phyloP scores from a whole-genome alignment of 2,113 vertebrate genomes.

The Atlantisia rogersi region DNA sequence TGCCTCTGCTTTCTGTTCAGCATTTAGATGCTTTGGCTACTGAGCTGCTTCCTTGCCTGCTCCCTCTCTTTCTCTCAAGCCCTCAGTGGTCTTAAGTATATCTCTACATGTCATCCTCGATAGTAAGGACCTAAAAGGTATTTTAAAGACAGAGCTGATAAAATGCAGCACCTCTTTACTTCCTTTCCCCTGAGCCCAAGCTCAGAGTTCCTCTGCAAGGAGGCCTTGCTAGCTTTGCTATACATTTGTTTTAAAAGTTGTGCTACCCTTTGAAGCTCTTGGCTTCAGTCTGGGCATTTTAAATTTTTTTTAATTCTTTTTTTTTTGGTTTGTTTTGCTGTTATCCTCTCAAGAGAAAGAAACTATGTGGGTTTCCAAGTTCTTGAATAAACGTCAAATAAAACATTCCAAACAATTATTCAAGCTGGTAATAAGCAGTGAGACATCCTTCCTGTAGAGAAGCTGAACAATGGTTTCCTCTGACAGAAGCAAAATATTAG shows the following conservation, averaged over 20 bases:
- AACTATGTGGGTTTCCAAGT: not conserved
- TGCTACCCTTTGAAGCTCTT: not conserved
- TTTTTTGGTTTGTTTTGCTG: not conserved
- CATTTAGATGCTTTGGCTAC: not conserved
- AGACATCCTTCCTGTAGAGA: conserved; percentile 64
- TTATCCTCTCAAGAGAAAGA: conserved; percentile 1
- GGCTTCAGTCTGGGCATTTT: not conserved
- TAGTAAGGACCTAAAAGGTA: not conserved
- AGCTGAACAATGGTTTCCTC: conserved; percentile 52
- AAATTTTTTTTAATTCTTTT: no score
- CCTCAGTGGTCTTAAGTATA: not conserved
- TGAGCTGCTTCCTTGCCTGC: not conserved
- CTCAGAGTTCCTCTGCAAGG: not conserved
- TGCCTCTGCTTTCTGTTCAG: not conserved
- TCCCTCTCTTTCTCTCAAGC: not conserved
- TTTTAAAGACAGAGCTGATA: not conserved
- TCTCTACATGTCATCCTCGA: not conserved
- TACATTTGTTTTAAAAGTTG: not conserved
- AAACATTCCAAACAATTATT: conserved; percentile 47
- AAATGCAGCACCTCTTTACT: not conserved
- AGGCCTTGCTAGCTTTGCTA: not conserved
- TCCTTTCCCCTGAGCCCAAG: not conserved
- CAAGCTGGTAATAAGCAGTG: conserved; percentile 47
- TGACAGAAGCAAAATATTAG: conserved; percentile 46
- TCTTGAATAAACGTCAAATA: conserved; percentile 42